These are phyloP conservation scores for Hybos culiciformis DNA, from an alignment of 2,888 invertebrate species.

Conservation along the genomic window DNA sequence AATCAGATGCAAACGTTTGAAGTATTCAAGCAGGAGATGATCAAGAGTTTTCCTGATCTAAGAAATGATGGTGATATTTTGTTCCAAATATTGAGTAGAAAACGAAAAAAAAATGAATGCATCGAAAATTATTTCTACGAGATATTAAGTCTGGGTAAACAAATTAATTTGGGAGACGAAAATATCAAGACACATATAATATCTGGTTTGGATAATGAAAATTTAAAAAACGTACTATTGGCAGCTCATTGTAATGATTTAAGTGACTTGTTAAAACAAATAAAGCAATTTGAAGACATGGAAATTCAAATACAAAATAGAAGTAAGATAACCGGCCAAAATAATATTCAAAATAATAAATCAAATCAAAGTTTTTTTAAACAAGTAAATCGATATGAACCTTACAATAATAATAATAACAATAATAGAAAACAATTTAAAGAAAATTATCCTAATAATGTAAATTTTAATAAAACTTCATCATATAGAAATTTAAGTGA, in stretches of 20 bases:
- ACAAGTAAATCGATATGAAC: no score
- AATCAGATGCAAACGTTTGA: neutral
- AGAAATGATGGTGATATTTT: neutral
- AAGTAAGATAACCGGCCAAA: neutral
- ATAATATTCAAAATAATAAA: no score
- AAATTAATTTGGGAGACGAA: neutral
- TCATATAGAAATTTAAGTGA: neutral
- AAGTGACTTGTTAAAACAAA: neutral
- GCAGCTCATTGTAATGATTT: neutral
- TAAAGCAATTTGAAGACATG: slow-evolving; percentile 2
- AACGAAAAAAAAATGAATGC: neutral
- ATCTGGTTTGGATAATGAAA: neutral
- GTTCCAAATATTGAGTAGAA: neutral
- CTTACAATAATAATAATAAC: no score
- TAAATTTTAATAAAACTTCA: no score
- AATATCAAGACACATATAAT: neutral
- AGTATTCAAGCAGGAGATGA: neutral
- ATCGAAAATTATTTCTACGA: neutral
- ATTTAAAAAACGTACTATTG: neutral
- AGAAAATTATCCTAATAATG: no score
- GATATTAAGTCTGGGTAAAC: neutral
- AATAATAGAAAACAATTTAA: no score
- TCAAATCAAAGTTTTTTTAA: no score
- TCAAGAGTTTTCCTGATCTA: neutral
- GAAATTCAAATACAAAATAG: neutral